Conservation (phyloP, 2,888 invertebrate species). For the Scaptomyza flava region DNA sequence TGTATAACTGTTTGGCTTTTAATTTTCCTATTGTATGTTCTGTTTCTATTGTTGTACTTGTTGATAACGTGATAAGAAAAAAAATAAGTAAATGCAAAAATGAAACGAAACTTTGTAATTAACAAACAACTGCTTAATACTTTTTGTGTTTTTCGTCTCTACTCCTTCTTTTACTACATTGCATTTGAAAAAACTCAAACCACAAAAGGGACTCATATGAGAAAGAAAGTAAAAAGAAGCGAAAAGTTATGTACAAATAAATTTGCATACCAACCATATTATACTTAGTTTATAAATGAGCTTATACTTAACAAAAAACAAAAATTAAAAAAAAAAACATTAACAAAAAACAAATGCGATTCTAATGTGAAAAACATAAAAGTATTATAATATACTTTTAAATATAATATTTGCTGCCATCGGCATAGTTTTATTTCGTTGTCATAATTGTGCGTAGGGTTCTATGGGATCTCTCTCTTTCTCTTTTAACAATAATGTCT, state of each 20-base stretch:
- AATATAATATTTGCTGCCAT: conserved; percentile 24
- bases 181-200: conserved; percentile 70
- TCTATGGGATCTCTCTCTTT: conserved; percentile 24
- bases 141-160: conserved; percentile 82
- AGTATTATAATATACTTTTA: too few species aligned
- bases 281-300: conserved; percentile 66
- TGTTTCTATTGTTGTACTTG: conserved; percentile 26
- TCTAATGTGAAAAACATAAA: conserved; percentile 14
- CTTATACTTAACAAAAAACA: conserved; percentile 30
- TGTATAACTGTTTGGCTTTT: conserved; percentile 17
- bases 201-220: conserved; percentile 82
- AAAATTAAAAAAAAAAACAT: conserved; percentile 3
- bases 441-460: conserved; percentile 34
- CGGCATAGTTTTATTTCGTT: conserved; percentile 52
- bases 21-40: conserved; percentile 10
- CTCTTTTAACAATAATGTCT: conserved; percentile 22
- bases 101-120: conserved; percentile 69
- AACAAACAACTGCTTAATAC: conserved; percentile 81
- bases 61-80: conserved; percentile 18
- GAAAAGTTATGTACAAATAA: conserved; percentile 80
- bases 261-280: conserved; percentile 43
- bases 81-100: conserved; percentile 32
- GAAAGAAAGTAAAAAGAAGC: conserved; percentile 83
- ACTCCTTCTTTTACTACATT: conserved; percentile 83
- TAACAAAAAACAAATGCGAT: conserved; percentile 46